Percentiles rank a stretch among this genome's conserved stretches.
phyloP scores from a whole-genome alignment of 2,797 vertebrate species.

The Propithecus deckenii region DNA sequence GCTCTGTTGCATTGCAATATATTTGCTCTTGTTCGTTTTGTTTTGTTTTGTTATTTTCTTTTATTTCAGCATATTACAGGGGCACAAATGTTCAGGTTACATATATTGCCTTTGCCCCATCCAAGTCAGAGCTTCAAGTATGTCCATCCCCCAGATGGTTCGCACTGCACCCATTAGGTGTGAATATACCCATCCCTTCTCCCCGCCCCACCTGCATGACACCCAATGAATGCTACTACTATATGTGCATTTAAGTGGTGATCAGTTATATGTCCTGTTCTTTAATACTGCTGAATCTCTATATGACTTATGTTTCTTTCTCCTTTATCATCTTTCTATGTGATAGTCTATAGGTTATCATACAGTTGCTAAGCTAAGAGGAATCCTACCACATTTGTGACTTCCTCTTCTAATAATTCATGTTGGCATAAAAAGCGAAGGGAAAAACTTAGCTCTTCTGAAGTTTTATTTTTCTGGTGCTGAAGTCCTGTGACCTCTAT shows the following conservation, averaged over 20 bases:
- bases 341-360: not conserved
- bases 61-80: too few relatives aligned
- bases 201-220: too few relatives aligned
- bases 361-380: not conserved
- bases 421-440: not conserved
- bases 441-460: not conserved
- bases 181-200: too few relatives aligned
- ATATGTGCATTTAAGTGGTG: too few relatives aligned
- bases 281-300: not conserved
- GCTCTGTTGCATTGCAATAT: not conserved
- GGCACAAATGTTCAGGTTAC: too few relatives aligned
- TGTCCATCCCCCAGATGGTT: too few relatives aligned
- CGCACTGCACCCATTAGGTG: too few relatives aligned
- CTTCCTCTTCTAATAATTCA: not conserved
- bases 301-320: not conserved
- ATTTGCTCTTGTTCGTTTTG: not conserved
- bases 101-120: too few relatives aligned
- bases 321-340: not conserved
- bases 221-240: too few relatives aligned
- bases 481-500: not conserved
- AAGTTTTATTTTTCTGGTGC: not conserved
- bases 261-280: not conserved
- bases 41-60: too few relatives aligned
- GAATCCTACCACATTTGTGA: not conserved
- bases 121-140: too few relatives aligned